Conservation (phyloP, 2,888 invertebrate genomes). For the Synergus gifuensis region DNA sequence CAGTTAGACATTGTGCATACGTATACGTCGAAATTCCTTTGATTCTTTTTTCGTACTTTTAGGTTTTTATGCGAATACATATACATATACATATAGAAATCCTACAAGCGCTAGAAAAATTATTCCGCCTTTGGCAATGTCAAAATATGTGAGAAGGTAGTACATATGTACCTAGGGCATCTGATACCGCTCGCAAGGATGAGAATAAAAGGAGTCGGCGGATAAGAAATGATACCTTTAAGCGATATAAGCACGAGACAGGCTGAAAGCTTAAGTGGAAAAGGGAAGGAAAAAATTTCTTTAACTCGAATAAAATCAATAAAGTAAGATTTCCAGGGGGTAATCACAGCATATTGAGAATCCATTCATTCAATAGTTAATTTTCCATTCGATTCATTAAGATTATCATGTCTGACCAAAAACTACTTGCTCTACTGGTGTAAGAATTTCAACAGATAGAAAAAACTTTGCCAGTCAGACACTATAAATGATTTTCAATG, state of each 20-base stretch:
- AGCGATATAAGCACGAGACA: constrained; percentile 15
- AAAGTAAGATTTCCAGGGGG: not conserved
- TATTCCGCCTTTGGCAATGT: constrained; percentile 36
- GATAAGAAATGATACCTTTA: constrained; percentile 36
- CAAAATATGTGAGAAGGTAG: constrained; percentile 31
- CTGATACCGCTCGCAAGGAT: constrained; percentile 18
- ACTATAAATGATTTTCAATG: no score
- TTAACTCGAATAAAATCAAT: not conserved
- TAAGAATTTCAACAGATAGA: constrained; percentile 7
- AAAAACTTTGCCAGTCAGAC: not conserved
- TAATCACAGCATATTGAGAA: not conserved
- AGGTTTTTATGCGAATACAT: not conserved
- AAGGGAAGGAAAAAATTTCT: not conserved
- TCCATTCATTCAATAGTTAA: not conserved
- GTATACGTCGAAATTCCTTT: constrained; percentile 15
- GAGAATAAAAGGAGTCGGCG: constrained; percentile 1
- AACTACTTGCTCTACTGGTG: not conserved
- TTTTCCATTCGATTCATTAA: not conserved
- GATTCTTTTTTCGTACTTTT: constrained; percentile 16
- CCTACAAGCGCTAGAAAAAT: constrained; percentile 23
- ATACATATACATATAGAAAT: not conserved
- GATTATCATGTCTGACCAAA: constrained; percentile 2
- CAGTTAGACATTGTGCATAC: constrained; percentile 19
- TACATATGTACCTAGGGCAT: constrained; percentile 1
- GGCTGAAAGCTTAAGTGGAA: constrained; percentile 5